Percentiles rank a stretch among this genome's conserved stretches.
These are phyloP conservation scores for Lophotis ruficrista DNA, from an alignment of 2,113 vertebrate genomes.

Conservation along the genomic window DNA sequence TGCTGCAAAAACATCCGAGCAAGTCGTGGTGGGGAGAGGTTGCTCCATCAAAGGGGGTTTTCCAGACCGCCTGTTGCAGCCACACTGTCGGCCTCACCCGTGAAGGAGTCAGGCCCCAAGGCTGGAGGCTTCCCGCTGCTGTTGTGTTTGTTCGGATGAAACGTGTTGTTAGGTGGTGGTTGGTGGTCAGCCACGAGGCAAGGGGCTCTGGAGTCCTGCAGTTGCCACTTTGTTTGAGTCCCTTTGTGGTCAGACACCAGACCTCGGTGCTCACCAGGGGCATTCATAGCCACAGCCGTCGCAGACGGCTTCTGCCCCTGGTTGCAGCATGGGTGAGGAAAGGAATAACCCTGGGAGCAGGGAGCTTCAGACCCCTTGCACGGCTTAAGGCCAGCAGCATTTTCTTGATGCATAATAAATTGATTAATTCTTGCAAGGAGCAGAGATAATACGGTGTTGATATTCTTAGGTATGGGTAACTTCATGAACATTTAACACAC, in stretches of 20 bases:
- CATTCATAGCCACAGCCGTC: not conserved
- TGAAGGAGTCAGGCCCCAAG: not conserved
- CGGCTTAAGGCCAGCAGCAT: not conserved
- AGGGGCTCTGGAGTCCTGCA: not conserved
- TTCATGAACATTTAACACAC: not conserved
- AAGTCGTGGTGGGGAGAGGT: not conserved
- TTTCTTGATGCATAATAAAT: not conserved
- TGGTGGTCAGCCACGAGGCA: too few relatives aligned
- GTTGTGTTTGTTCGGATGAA: not conserved
- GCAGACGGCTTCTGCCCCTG: not conserved
- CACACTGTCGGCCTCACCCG: not conserved
- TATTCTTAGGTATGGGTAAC: not conserved
- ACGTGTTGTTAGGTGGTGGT: not conserved
- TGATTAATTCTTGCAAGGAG: not conserved
- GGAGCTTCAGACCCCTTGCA: not conserved
- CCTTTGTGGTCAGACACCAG: not conserved
- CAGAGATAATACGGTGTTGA: not conserved
- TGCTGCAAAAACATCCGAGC: not conserved
- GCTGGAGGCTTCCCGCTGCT: not conserved
- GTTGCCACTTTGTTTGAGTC: not conserved
- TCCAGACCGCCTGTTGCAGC: not conserved
- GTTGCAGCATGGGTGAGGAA: not conserved
- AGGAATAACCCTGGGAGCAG: not conserved
- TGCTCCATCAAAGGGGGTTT: not conserved
- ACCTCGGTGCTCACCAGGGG: not conserved